Percentiles rank a stretch among this genome's conserved stretches.
Evolutionary conservation across 1,140 invertebrate species (phyloP).

Genomic region (Bombus pascuorum): DNA sequence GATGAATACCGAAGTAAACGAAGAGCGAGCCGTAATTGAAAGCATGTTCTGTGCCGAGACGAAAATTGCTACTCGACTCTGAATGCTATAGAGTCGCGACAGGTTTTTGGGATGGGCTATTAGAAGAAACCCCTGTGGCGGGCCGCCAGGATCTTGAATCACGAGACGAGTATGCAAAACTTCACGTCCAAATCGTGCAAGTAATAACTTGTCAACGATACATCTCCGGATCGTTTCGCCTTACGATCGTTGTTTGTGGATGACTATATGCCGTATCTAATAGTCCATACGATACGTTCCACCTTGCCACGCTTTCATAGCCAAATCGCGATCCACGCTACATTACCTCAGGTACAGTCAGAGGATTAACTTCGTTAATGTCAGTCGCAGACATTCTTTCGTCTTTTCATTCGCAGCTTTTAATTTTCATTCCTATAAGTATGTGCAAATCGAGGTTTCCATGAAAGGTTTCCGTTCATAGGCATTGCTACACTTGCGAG

Average conservation of each 20-base stretch:
- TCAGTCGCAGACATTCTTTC: background rate
- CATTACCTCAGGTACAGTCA: background rate
- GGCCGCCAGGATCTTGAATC: constrained; percentile 35
- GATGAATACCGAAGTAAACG: background rate
- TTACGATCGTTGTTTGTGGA: constrained; percentile 32
- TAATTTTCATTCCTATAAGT: background rate
- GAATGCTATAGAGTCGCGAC: background rate
- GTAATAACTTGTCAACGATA: constrained; percentile 54
- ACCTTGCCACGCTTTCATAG: constrained; percentile 33
- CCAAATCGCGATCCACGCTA: constrained; percentile 12
- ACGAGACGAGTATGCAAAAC: constrained; percentile 44
- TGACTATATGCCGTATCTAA: constrained; percentile 26
- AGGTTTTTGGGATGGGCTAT: constrained; percentile 39
- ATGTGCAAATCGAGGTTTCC: background rate
- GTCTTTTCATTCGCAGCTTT: background rate
- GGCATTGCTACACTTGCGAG: too few species aligned
- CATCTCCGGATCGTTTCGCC: constrained; percentile 35
- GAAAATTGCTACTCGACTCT: constrained; percentile 20
- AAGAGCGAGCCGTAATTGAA: background rate
- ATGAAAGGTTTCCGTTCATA: too few species aligned
- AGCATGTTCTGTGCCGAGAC: constrained; percentile 8
- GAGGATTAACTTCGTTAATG: background rate
- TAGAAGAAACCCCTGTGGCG: constrained; percentile 29
- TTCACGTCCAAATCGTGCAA: constrained; percentile 51
- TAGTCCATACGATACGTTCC: constrained; percentile 46